Evolutionary conservation across 2,797 vertebrate species (phyloP), one percentile per base, ranked within the genome.

Genomic region (Hydrocynus forskahlii): DNA sequence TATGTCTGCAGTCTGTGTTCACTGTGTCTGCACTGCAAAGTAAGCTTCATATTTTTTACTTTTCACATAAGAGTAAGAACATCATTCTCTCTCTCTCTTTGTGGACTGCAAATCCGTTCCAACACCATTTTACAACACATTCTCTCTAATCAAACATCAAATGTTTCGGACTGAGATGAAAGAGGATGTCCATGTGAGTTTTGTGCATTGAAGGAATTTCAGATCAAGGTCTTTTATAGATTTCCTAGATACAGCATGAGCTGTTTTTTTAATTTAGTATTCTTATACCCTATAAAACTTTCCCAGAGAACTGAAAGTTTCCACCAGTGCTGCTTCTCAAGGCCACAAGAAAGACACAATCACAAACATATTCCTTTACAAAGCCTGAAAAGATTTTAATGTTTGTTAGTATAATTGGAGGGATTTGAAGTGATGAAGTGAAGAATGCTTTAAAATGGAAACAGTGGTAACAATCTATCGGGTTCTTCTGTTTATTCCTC

Each of bases 191-290:
- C 0, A 68, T 21, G 43, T 21, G 66, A 69, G 17, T n/a, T 45
- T 21, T 45, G 5, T 45, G 10, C 17, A 48, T 68, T 68, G n/a
- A 68, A 45, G 66, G 66, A 43, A 68, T 68, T 68, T 68, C 40
- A 45, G 67, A 69, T 69, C 43, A 69, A 69, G 67, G 67, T 50
- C 67, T 50, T n/a, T 48, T 43, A 69, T 50, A 50, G 19, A 69
- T 50, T 69, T 50, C n/a, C n/a, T 23, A 25, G 40, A 50, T 23
- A 13, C 67, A 48, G 40, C 43, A 23, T 13, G n/a, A 21, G 40
- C 40, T 14, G 9, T 50, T 48, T 69, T 48, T 69, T 21, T 23
- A 21, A 69, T 69, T 50, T 50, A 5, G n/a, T 14, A 69, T 21
- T 12, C n/a, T 69, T 69, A 16, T 25, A 21, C 19, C 66, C 2